phyloP scores from a whole-genome alignment of 2,888 invertebrate species.

The Crocallis elinguaria region DNA sequence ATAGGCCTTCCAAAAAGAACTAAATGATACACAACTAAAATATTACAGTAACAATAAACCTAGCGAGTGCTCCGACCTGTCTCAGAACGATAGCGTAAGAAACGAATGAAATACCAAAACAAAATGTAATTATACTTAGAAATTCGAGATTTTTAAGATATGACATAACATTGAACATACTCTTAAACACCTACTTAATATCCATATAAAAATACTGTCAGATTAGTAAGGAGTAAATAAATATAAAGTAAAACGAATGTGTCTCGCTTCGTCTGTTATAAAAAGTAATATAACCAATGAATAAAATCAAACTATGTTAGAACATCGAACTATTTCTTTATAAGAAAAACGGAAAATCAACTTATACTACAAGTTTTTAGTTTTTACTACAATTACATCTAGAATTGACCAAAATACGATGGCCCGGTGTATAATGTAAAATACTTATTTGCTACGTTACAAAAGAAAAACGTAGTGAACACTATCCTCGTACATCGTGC shows the following conservation, averaged over 20 bases:
- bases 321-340: constrained; percentile 3
- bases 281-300: not conserved
- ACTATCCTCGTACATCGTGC: constrained; percentile 18
- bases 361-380: not conserved
- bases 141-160: constrained; percentile 8
- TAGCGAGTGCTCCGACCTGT: not conserved
- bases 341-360: constrained; percentile 12
- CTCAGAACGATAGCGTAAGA: not conserved
- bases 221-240: not conserved
- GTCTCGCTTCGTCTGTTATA: not conserved
- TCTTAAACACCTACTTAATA: not conserved
- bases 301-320: constrained; percentile 8
- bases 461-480: constrained; percentile 21
- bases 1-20: constrained; percentile 7
- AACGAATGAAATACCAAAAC: not conserved
- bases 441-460: not conserved
- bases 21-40: not conserved
- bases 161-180: not conserved
- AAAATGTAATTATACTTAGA: not conserved
- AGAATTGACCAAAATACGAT: constrained; percentile 21
- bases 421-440: constrained; percentile 9
- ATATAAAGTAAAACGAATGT: not conserved
- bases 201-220: constrained; percentile 1
- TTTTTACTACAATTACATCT: constrained; percentile 6
- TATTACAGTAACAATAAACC: not conserved